A percentile compares a stretch with the other conserved stretches of the same genome.
Evolutionary conservation across 2,113 vertebrate species (phyloP).

Genomic region (Boulengeromyrus knoepffleri): DNA sequence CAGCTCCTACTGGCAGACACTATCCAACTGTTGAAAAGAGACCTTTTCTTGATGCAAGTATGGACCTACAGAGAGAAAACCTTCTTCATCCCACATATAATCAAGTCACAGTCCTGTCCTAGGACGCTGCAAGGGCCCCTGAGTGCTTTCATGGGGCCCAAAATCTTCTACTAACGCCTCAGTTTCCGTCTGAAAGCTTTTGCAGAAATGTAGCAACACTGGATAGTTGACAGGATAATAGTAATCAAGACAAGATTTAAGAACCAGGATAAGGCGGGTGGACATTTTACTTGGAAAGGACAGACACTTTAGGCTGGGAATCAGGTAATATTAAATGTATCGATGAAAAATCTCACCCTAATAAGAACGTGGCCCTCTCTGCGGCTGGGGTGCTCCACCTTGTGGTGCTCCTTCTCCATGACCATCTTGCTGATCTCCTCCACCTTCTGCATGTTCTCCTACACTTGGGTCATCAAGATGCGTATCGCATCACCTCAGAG

Average conservation of each 20-base stretch:
- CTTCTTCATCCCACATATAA: background rate
- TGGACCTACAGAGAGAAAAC: background rate
- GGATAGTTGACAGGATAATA: background rate
- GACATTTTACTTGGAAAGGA: background rate
- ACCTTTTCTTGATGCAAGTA: background rate
- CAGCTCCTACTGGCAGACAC: background rate
- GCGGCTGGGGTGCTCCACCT: conserved; percentile 91
- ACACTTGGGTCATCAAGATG: no score
- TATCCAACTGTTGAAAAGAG: background rate
- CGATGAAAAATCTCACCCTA: conserved; percentile 58
- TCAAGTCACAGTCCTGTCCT: background rate
- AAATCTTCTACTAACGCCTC: no score
- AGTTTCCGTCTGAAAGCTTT: background rate
- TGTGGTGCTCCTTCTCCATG: no score
- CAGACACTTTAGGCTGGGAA: background rate
- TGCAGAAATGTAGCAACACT: background rate
- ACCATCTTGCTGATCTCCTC: no score
- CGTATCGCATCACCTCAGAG: no score
- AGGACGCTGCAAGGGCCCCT: no score
- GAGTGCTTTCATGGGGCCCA: no score
- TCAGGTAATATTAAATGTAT: background rate
- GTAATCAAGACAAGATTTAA: background rate
- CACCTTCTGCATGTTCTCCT: no score
- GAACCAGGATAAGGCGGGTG: background rate
- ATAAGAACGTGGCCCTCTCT: conserved; percentile 96